Percentiles rank a stretch among this genome's conserved stretches.
phyloP scores from a whole-genome alignment of 2,797 vertebrate genomes.

The Numenius phaeopus region DNA sequence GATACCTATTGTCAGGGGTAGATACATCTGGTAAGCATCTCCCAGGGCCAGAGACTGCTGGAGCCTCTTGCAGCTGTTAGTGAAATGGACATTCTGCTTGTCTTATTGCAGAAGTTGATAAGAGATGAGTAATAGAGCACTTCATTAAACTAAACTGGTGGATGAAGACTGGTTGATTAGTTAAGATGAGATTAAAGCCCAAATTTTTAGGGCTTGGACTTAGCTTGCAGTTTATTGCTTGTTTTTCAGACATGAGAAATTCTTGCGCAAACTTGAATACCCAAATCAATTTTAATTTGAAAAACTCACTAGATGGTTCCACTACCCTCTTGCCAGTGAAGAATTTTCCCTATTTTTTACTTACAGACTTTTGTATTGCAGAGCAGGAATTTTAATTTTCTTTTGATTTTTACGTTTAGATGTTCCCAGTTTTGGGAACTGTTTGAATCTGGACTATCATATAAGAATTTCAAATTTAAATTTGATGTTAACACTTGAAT shows the following conservation, averaged over 20 bases:
- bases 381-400: background rate
- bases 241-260: background rate
- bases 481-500: background rate
- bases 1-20: background rate
- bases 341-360: background rate
- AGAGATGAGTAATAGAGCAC: background rate
- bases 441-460: background rate
- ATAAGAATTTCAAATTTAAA: background rate
- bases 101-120: background rate
- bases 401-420: background rate
- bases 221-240: background rate
- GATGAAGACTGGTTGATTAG: background rate
- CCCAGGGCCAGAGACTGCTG: rapidly evolving
- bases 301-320: background rate
- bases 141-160: background rate
- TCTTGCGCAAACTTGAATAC: background rate
- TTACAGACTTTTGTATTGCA: background rate
- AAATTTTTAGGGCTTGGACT: background rate
- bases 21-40: background rate
- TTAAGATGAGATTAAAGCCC: background rate
- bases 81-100: background rate
- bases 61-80: background rate
- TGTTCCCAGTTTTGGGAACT: background rate
- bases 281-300: background rate
- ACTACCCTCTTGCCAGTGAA: background rate